A percentile compares a stretch with the other conserved stretches of the same genome.
phyloP scores from a whole-genome alignment of 2,113 vertebrate species.

The Paratilapia polleni region DNA sequence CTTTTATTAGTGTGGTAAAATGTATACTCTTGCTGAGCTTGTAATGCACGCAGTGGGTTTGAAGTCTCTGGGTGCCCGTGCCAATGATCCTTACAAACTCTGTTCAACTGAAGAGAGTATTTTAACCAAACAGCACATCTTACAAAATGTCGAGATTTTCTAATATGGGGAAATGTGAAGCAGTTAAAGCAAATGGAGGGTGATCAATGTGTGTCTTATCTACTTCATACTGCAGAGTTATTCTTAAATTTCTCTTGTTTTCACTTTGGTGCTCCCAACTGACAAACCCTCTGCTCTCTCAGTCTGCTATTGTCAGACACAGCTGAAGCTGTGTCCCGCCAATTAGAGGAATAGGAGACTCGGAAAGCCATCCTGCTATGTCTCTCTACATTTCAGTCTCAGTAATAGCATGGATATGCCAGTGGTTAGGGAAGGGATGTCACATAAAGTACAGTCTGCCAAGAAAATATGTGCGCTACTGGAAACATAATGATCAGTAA shows the following conservation, averaged over 20 bases:
- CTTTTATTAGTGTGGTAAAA: constrained; percentile 8
- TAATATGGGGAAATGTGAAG: constrained; percentile 18
- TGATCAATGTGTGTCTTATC: constrained; percentile 50
- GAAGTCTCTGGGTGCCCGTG: not conserved
- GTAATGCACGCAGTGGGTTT: not conserved
- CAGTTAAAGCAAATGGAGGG: constrained; percentile 51
- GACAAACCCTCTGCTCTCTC: constrained; percentile 60
- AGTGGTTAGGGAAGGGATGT: constrained; percentile 29
- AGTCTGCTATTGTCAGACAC: constrained; percentile 51
- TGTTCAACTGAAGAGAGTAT: not conserved
- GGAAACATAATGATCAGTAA: constrained; percentile 46
- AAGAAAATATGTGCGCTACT: constrained; percentile 11
- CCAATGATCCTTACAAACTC: constrained; percentile 29
- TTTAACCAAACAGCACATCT: constrained; percentile 25
- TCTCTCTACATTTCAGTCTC: constrained; percentile 34
- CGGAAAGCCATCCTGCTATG: constrained; percentile 33
- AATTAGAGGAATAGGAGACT: constrained; percentile 64
- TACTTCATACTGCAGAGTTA: constrained; percentile 40
- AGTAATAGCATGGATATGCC: constrained; percentile 51
- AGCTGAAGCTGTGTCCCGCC: constrained; percentile 46
- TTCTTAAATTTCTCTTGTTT: constrained; percentile 64
- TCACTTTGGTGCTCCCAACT: constrained; percentile 64
- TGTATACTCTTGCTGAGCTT: not conserved
- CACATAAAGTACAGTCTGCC: constrained; percentile 27
- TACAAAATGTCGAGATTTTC: constrained; percentile 7